Conservation (phyloP, 2,888 invertebrate species). For the Ligdia adustata region DNA sequence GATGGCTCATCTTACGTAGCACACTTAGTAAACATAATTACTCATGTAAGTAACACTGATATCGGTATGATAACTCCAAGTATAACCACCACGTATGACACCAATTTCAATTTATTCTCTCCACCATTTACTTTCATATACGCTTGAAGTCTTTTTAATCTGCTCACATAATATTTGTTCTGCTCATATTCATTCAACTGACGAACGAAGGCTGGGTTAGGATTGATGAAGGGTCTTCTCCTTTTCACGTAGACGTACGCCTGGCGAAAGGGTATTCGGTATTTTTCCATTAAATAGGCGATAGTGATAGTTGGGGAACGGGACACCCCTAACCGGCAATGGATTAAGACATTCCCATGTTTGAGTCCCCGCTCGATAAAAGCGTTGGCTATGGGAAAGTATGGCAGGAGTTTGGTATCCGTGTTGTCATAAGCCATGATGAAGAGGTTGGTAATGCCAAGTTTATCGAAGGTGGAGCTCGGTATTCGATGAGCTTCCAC, state of each 20-base stretch:
- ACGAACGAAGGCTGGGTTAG: slow-evolving; percentile 97
- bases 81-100: slow-evolving; percentile 60
- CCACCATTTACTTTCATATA: slow-evolving; percentile 68
- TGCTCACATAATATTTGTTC: slow-evolving; percentile 64
- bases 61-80: slow-evolving; percentile 67
- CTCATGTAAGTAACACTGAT: slow-evolving; percentile 63
- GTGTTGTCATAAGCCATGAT: slow-evolving; percentile 77
- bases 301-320: slow-evolving; percentile 97
- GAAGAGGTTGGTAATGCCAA: slow-evolving; percentile 68
- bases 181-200: slow-evolving; percentile 89
- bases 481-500: slow-evolving; percentile 69
- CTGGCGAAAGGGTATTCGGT: slow-evolving; percentile 91
- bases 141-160: slow-evolving; percentile 64
- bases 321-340: slow-evolving; percentile 98
- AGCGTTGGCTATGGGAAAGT: slow-evolving; percentile 76
- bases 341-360: slow-evolving; percentile 90
- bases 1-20: no score
- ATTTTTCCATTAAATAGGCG: slow-evolving; percentile 96
- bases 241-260: slow-evolving; percentile 94
- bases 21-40: no score
- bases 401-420: slow-evolving; percentile 70
- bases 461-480: slow-evolving; percentile 61
- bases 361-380: slow-evolving; percentile 84
- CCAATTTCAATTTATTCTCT: slow-evolving; percentile 70
- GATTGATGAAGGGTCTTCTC: slow-evolving; percentile 95